Evolutionary conservation across 2,113 vertebrate species (phyloP).

Genomic region (Hylia prasina): DNA sequence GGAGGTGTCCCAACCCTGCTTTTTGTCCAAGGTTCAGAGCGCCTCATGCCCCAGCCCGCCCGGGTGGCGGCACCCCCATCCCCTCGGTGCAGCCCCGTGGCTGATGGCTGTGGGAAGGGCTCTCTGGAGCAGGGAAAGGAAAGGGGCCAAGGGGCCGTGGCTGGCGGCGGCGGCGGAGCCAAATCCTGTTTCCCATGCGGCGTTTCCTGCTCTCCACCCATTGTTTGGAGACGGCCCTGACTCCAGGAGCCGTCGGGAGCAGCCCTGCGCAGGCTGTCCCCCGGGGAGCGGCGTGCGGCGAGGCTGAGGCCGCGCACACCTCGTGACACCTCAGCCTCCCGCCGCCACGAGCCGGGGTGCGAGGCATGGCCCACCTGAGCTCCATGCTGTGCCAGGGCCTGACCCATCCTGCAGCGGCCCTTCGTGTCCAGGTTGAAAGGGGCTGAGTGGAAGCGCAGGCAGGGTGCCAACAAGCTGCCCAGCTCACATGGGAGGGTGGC

Average conservation of each 20-base stretch:
- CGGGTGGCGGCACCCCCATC: neutral
- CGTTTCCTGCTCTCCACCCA: constrained; percentile 73
- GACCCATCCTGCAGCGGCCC: accelerated
- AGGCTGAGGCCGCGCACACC: neutral
- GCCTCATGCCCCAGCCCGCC: neutral
- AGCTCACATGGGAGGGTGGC: accelerated
- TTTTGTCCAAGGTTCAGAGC: neutral
- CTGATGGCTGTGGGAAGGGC: constrained; percentile 14
- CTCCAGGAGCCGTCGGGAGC: neutral
- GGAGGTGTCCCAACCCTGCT: neutral
- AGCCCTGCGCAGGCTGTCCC: neutral
- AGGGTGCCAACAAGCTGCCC: accelerated
- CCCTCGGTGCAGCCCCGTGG: neutral
- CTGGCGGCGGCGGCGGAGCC: constrained; percentile 11
- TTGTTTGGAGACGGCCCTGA: constrained; percentile 58
- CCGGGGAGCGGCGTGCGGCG: accelerated
- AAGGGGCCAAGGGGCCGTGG: constrained; percentile 49
- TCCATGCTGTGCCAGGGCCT: accelerated
- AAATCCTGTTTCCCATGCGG: constrained; percentile 70
- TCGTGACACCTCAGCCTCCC: accelerated
- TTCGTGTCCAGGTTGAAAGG: accelerated
- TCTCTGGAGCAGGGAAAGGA: constrained; percentile 55
- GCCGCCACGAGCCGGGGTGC: accelerated
- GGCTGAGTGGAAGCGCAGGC: neutral
- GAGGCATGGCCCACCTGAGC: neutral